phyloP scores from a whole-genome alignment of 2,113 vertebrate genomes.

The Callospermophilus lateralis region DNA sequence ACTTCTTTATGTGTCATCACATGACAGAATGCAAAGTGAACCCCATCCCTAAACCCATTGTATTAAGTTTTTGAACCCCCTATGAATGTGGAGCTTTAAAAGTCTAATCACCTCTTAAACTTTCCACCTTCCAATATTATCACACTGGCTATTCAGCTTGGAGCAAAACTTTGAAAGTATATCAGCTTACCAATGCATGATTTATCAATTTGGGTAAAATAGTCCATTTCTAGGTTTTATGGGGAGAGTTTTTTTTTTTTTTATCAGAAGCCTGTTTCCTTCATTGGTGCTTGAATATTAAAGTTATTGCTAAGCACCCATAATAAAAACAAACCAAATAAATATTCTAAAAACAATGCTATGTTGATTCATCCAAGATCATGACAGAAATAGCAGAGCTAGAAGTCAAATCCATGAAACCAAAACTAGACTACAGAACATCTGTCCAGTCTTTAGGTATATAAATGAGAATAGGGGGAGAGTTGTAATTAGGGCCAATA shows the following conservation, averaged over 20 bases:
- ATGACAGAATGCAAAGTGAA: not conserved
- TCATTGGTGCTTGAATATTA: not conserved
- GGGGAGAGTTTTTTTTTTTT: not conserved
- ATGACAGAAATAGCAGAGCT: not conserved
- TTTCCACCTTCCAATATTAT: not conserved
- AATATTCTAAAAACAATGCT: not conserved
- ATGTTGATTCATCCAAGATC: fast-evolving
- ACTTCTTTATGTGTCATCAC: not conserved
- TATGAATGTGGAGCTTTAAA: not conserved
- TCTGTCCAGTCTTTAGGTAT: not conserved
- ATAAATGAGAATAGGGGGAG: not conserved
- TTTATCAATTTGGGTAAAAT: not conserved
- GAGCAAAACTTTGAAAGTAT: not conserved
- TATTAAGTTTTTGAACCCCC: not conserved
- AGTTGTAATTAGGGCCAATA: not conserved
- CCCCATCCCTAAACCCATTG: not conserved
- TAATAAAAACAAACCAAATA: not conserved
- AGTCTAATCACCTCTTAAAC: not conserved
- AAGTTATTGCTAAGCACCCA: not conserved
- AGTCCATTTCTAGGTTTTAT: not conserved
- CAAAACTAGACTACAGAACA: not conserved
- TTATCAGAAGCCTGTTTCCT: not conserved
- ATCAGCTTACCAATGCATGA: not conserved
- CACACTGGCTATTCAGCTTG: not conserved
- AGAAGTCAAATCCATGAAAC: not conserved